These are phyloP conservation scores for Motacilla alba DNA, from an alignment of 2,113 vertebrate species.

Conservation along the genomic window DNA sequence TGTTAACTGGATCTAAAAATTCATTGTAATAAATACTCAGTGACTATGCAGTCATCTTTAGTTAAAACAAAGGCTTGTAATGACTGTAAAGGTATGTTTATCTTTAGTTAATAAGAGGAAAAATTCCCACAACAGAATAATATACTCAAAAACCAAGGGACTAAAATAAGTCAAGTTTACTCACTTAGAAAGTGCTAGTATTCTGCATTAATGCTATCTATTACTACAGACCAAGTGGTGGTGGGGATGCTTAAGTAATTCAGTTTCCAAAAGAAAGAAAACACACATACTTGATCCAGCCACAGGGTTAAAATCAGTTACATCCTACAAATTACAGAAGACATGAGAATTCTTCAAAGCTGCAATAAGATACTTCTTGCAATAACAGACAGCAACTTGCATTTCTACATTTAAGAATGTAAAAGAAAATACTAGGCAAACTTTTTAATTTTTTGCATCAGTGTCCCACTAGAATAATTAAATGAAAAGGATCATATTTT, in stretches of 20 bases:
- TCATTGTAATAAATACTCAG: neutral
- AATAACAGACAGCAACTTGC: neutral
- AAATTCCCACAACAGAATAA: neutral
- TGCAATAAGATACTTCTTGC: neutral
- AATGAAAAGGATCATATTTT: neutral
- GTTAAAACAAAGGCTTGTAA: neutral
- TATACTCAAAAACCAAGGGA: neutral
- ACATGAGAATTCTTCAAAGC: neutral
- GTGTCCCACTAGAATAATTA: neutral
- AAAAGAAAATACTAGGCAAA: neutral
- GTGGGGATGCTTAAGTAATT: neutral
- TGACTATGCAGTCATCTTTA: neutral
- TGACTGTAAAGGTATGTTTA: neutral
- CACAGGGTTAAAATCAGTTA: neutral
- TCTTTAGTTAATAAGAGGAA: neutral
- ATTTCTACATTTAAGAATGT: neutral
- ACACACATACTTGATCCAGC: neutral
- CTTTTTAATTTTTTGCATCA: neutral
- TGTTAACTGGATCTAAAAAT: neutral
- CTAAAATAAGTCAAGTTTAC: neutral
- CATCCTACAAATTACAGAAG: neutral
- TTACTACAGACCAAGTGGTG: neutral
- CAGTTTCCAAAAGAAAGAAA: neutral
- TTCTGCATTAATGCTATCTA: neutral
- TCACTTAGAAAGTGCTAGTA: neutral